These are phyloP conservation scores for Spatulosminthurus flaviceps DNA, from an alignment of 2,888 invertebrate genomes.

Conservation along the genomic window DNA sequence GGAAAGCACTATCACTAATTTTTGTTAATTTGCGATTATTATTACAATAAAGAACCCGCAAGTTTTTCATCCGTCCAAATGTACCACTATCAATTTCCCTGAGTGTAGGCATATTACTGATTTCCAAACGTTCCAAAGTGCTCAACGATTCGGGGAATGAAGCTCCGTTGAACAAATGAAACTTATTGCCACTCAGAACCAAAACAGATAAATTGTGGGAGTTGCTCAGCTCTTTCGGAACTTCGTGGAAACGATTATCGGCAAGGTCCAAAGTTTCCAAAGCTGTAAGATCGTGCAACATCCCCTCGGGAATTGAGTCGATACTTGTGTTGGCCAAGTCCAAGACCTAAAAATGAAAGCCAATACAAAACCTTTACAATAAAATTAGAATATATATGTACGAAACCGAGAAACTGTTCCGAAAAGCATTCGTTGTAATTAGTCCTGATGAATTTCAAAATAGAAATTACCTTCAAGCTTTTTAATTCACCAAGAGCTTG, in stretches of 20 bases:
- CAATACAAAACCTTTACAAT: too few species aligned
- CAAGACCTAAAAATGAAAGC: constrained; percentile 41
- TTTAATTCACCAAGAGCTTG: constrained; percentile 75
- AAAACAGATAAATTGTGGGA: constrained; percentile 52
- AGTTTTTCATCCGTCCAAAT: constrained; percentile 70
- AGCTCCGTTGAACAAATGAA: constrained; percentile 50
- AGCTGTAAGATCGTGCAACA: constrained; percentile 57
- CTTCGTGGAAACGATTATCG: constrained; percentile 52
- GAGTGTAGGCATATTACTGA: constrained; percentile 75
- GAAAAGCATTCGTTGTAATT: too few species aligned
- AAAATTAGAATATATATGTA: too few species aligned
- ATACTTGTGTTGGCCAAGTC: constrained; percentile 53
- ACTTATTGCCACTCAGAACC: constrained; percentile 54
- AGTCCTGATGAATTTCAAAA: too few species aligned
- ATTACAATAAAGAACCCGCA: constrained; percentile 70
- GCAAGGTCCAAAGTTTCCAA: constrained; percentile 52
- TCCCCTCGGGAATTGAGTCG: constrained; percentile 55
- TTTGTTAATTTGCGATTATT: constrained; percentile 73
- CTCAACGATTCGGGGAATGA: constrained; percentile 55
- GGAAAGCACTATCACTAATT: constrained; percentile 73
- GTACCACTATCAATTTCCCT: constrained; percentile 70
- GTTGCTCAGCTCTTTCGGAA: constrained; percentile 54
- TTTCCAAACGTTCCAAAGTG: constrained; percentile 66
- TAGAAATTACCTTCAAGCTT: constrained; percentile 71
- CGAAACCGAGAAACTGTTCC: too few species aligned